Evolutionary conservation across 2,888 invertebrate species (phyloP), one percentile per base, ranked within the genome.

Genomic region (Agrochola lychnidis): DNA sequence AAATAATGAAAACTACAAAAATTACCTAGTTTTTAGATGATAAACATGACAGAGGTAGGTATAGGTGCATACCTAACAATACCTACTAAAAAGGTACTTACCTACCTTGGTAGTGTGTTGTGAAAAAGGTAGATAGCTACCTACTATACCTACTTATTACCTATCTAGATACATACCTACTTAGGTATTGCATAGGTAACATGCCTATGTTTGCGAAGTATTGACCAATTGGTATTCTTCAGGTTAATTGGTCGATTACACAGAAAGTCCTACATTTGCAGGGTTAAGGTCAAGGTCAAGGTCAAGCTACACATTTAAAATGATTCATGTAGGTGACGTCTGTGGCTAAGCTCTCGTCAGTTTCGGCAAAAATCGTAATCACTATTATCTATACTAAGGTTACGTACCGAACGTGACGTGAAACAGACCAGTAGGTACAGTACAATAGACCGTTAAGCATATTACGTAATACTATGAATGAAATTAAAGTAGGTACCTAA

Each of bases 251-350:
- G 48, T 48, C 71, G 62, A 77, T 74, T 84, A 81, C 51, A 63
- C 66, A 77, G 78, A 80, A 67, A 81, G 69, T 72, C 59, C 53
- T 77, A 85, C 73, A 67, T 83, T 82, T 63, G 72, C 75, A 68
- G 77, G 91, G 90, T 90, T 90, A 90, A 88, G 91, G 89, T 90
- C 91, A 91, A 91, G 89, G 90, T 90, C 89, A 91, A 91, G 90
- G 90, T 89, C 89, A 90, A 73, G 16, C 51, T 72, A 69, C 61
- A 83, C 70, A 76, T 75, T 76, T 72, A 76, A 71, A 77, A 81
- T 70, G 56, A 80, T 73, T 72, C 53, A 69, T 73, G 57, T 67
- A 64, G 67, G 22, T 61, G 61, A 84, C 48, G 61, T 36, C 16
- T 53, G 16, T 25, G 25, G 40, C 40, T 25, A 36, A 48, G 59